phyloP scores from a whole-genome alignment of 1,140 invertebrate species.

The Drosophila dunni region DNA sequence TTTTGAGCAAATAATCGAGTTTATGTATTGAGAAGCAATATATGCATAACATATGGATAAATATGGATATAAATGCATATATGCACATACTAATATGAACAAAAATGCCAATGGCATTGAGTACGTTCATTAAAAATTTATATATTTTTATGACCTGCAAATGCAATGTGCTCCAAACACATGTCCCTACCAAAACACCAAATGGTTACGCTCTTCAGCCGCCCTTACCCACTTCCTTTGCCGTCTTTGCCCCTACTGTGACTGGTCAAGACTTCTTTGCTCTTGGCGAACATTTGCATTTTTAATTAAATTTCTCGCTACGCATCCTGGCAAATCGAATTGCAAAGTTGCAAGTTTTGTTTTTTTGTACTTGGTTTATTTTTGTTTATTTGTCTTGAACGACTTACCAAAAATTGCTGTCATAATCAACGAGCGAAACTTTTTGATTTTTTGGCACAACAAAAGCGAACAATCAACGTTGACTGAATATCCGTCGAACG shows the following conservation, averaged over 20 bases:
- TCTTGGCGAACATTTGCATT: conserved; percentile 58
- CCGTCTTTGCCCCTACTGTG: background rate
- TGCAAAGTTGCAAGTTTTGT: too few relatives aligned
- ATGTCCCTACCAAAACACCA: conserved; percentile 5
- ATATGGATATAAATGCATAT: conserved; percentile 19
- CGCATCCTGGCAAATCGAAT: conserved; percentile 42
- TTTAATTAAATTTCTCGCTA: conserved; percentile 68
- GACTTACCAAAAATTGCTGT: conserved; percentile 42
- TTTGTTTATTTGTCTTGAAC: conserved; percentile 57
- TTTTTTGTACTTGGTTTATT: background rate
- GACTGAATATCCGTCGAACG: conserved; percentile 33
- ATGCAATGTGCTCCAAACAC: conserved; percentile 46
- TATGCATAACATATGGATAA: conserved; percentile 14
- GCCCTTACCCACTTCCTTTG: background rate
- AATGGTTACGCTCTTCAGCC: background rate
- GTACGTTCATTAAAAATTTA: conserved; percentile 60
- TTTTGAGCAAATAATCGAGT: conserved; percentile 22
- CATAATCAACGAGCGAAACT: conserved; percentile 47
- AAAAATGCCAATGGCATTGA: conserved; percentile 38
- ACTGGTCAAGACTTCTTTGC: conserved; percentile 33
- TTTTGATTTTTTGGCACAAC: conserved; percentile 37
- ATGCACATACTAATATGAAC: conserved; percentile 25
- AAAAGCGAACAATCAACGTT: conserved; percentile 13
- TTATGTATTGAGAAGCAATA: background rate
- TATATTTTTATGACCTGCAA: conserved; percentile 58